Evolutionary conservation across 64 coral and sea anemone species (phyloP).

Genomic region (Porites lutea): DNA sequence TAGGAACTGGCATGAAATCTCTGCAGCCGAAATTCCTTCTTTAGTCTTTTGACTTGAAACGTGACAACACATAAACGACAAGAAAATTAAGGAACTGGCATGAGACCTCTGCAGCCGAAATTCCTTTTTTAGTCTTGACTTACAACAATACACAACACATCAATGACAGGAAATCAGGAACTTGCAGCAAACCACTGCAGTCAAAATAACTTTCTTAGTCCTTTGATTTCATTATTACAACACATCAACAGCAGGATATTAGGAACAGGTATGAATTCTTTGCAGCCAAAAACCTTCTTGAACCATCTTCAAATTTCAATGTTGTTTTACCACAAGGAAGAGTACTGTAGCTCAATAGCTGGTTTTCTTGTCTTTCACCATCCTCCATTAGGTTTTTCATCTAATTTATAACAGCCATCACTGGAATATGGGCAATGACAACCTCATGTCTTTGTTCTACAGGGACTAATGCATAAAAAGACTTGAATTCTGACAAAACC

Average conservation of each 20-base stretch:
- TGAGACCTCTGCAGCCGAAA: background rate
- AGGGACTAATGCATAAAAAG: background rate
- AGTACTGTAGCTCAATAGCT: no score
- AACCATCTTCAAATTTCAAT: no score
- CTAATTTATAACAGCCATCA: background rate
- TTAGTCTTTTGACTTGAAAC: background rate
- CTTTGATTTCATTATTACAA: background rate
- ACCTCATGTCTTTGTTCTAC: no score
- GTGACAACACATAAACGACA: background rate
- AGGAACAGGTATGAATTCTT: background rate
- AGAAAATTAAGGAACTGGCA: background rate
- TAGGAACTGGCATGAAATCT: constrained; percentile 17
- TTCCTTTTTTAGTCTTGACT: background rate
- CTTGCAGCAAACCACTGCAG: background rate
- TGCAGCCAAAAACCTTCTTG: background rate
- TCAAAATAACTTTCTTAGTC: background rate
- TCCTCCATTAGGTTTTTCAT: no score
- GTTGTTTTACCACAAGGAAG: no score
- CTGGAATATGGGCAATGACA: background rate
- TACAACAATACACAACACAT: background rate
- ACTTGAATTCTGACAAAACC: constrained; percentile 18
- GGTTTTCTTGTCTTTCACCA: no score
- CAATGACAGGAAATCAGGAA: background rate
- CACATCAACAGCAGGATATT: no score
- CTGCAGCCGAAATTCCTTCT: constrained; percentile 12